Evolutionary conservation across 2,797 vertebrate genomes (phyloP).

Genomic region (Urosaurus nigricauda): DNA sequence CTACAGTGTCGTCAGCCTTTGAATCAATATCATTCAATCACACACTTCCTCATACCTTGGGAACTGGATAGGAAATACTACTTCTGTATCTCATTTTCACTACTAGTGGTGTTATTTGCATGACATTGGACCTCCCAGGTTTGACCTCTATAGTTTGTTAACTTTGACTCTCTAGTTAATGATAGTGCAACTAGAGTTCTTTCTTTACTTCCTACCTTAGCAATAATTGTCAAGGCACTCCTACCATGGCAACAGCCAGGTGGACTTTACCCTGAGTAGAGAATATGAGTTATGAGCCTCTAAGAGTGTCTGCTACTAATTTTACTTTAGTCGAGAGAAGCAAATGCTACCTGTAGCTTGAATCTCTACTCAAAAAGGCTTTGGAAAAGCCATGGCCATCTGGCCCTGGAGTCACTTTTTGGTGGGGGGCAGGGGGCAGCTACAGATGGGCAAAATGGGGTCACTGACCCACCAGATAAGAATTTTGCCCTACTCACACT

Average conservation of each 20-base stretch:
- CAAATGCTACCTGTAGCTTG: background rate
- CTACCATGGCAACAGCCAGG: background rate
- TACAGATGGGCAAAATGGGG: no score
- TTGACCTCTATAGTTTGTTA: conserved; percentile 1
- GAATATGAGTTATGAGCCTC: background rate
- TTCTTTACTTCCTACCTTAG: background rate
- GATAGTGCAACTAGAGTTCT: background rate
- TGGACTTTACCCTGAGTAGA: conserved; percentile 13
- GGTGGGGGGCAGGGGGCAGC: no score
- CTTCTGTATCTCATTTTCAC: no score
- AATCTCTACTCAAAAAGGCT: background rate
- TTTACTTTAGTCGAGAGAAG: background rate
- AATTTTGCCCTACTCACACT: no score
- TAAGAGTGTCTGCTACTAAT: background rate
- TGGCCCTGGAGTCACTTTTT: background rate
- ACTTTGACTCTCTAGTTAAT: background rate
- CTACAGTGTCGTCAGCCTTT: background rate
- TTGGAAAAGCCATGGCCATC: background rate
- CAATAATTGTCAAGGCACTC: background rate
- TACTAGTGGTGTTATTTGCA: background rate
- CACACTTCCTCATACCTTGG: background rate
- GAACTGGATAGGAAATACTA: background rate
- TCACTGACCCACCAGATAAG: no score
- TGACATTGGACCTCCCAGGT: background rate
- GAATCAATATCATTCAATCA: background rate